Evolutionary conservation across 1,140 invertebrate species (phyloP), one percentile per base, ranked within the genome.

Genomic region (Gryon sp.): DNA sequence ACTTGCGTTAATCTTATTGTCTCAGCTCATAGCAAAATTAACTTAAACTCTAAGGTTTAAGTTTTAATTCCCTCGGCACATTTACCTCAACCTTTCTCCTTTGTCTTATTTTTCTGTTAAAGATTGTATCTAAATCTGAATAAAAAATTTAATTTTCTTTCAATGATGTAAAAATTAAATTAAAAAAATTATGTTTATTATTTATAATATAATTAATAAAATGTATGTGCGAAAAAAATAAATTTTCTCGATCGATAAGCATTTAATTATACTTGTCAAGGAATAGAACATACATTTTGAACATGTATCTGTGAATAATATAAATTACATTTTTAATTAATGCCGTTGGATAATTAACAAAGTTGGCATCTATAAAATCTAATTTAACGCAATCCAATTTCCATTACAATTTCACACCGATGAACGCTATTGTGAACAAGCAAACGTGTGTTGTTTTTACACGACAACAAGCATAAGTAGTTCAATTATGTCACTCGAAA

Each of bases 21-120:
- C 9, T 30, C 28, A 16, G 43, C 22, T 22, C 28, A 30, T 38
- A 34, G 9, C 8, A 9, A 72, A 63, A 72, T 72, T 72, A 62
- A 72, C 66, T 72, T 62, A 53, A 62, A 72, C 22, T 48, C 63
- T n/a, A n/a, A n/a, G n/a, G n/a, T n/a, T n/a, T n/a, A n/a, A n/a
- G n/a, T n/a, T n/a, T n/a, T n/a, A n/a, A n/a, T 22, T 50, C 38
- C n/a, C 24, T 52, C 24, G 15, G 14, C 5, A 6, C 15, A 40
- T 48, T 40, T 65, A 38, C 30, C 19, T 18, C 14, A 45, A 43
- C 43, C 26, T 26, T 15, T 32, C 38, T 32, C 45, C 65, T 65
- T 52, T 55, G 32, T 45, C 34, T 5, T 7, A n/a, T n/a, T n/a
- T n/a, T n/a, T n/a, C n/a, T n/a, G n/a, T n/a, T n/a, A n/a, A n/a